phyloP scores from a whole-genome alignment of 2,888 invertebrate genomes.

The Meta bourneti region DNA sequence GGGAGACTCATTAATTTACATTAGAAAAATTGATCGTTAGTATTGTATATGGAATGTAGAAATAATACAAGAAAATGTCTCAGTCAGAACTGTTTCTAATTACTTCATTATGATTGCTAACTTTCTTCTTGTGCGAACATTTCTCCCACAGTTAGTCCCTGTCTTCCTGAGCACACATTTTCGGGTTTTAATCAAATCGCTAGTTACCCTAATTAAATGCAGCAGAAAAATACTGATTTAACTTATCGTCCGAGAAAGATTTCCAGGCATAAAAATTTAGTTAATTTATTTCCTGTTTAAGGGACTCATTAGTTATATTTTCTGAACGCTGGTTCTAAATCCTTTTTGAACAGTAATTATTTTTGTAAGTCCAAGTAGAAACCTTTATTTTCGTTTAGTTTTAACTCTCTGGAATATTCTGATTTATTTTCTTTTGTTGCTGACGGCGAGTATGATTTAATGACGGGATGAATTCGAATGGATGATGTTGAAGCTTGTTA shows the following conservation, averaged over 20 bases:
- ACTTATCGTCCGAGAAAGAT: constrained; percentile 22
- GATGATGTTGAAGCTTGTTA: background rate
- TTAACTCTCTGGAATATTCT: background rate
- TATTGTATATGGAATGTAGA: background rate
- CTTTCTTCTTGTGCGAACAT: background rate
- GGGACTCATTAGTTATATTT: constrained; percentile 48
- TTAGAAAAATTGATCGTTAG: background rate
- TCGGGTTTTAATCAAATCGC: background rate
- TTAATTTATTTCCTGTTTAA: constrained; percentile 47
- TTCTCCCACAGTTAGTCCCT: background rate
- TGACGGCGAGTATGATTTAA: constrained; percentile 3
- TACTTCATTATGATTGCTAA: background rate
- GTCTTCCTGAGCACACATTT: background rate
- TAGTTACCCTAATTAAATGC: constrained; percentile 5
- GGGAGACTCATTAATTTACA: background rate
- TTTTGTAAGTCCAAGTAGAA: constrained; percentile 13
- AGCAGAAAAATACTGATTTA: constrained; percentile 5
- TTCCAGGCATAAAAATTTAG: constrained; percentile 22
- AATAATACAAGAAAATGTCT: background rate
- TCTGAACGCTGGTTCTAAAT: background rate
- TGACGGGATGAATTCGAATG: constrained; percentile 6
- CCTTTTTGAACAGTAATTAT: constrained; percentile 11
- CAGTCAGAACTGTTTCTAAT: background rate
- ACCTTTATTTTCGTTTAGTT: constrained; percentile 15
- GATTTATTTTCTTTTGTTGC: background rate